Evolutionary conservation across 2,797 vertebrate genomes (phyloP).

Genomic region (Lophotriccus pileatus): DNA sequence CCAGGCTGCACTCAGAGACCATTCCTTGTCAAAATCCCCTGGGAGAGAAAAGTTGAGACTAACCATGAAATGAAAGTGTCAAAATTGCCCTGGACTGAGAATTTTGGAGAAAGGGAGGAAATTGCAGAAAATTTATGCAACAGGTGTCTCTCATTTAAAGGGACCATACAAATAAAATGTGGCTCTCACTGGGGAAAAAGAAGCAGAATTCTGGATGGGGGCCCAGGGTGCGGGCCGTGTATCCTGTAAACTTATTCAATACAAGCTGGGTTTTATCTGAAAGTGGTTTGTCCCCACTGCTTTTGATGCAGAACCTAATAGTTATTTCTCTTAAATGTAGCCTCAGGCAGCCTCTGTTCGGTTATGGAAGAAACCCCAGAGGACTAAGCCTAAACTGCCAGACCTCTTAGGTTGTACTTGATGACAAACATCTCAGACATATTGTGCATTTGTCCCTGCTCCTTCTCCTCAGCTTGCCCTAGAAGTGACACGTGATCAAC

Average conservation of each 20-base stretch:
- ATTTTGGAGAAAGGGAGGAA: neutral
- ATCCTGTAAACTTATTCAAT: neutral
- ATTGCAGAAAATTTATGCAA: neutral
- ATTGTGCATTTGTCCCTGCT: neutral
- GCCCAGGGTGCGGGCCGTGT: neutral
- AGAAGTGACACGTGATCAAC: neutral
- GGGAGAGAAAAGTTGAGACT: neutral
- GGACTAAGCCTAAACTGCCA: neutral
- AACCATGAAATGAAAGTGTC: neutral
- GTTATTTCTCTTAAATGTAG: neutral
- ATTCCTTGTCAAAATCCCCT: neutral
- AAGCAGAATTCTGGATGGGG: neutral
- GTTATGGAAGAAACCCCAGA: neutral
- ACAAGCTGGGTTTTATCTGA: neutral
- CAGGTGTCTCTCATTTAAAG: neutral
- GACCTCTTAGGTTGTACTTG: neutral
- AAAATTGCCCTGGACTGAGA: neutral
- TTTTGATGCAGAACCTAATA: neutral
- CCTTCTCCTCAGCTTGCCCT: neutral
- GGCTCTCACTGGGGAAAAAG: neutral
- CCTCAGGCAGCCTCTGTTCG: neutral
- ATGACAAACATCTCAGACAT: neutral
- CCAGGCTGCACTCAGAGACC: neutral
- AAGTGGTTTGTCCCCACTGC: accelerated
- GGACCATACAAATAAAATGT: neutral